Conservation (phyloP, 2,888 invertebrate species). For the Eretmocerus hayati region DNA sequence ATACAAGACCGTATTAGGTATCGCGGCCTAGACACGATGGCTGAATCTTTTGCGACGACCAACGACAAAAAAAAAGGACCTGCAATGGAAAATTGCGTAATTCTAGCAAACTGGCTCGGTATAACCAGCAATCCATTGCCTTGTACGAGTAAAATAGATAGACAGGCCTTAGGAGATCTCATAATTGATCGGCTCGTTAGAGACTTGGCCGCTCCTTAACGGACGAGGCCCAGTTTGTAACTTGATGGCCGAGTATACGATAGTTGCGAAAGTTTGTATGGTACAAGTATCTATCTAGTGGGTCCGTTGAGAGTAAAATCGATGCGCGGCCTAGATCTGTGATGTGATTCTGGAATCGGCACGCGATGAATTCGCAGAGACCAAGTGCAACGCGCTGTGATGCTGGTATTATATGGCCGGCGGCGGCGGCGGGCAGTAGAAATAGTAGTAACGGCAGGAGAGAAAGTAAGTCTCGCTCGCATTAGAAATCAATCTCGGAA, state of each 20-base stretch:
- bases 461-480: constrained; percentile 15
- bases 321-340: constrained; percentile 12
- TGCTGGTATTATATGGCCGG: too few relatives aligned
- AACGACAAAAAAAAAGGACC: background rate
- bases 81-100: too few relatives aligned
- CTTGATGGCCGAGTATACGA: background rate
- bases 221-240: too few relatives aligned
- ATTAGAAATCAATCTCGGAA: constrained; percentile 21
- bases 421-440: too few relatives aligned
- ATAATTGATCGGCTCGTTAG: constrained; percentile 32
- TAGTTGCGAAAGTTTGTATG: background rate
- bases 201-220: constrained; percentile 3
- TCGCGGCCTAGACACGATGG: constrained; percentile 29
- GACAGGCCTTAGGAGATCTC: too few relatives aligned
- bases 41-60: background rate
- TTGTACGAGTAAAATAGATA: too few relatives aligned
- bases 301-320: constrained; percentile 16
- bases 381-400: too few relatives aligned
- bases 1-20: too few relatives aligned
- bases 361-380: too few relatives aligned
- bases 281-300: background rate
- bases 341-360: background rate
- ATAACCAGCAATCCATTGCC: too few relatives aligned
- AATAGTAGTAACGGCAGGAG: too few relatives aligned
- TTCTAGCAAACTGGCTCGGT: too few relatives aligned